Base-by-base conservation (phyloP, 2,113 vertebrate species). In the Polyodon spathula region DNA sequence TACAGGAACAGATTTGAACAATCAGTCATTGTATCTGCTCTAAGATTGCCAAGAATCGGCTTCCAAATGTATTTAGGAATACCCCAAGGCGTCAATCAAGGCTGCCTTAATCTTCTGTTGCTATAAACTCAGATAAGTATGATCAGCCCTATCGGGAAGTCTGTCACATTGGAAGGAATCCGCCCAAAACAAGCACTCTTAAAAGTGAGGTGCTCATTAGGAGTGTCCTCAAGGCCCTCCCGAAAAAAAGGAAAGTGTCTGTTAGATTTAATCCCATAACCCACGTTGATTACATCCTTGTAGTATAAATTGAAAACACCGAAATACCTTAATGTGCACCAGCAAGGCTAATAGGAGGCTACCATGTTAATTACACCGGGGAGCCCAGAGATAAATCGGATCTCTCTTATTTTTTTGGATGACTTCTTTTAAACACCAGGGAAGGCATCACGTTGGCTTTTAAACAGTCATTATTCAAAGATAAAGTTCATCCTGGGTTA, bases 41-140 rank as follows among this genome's bases (percentile, higher is more conserved):
- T 12, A 50, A 37, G 16, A 17, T 55, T 48, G 39, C 40, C 6
- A 16, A 5, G 15, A 44, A 15, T 52, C 17, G 17, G 51, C 27
- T 44, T 61, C 43, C n/a, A 16, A 11, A 55, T 56, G 53, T 37
- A 12, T n/a, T 55, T 4, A 56, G 62, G 37, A 63, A 54, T 59
- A 41, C 11, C 48, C 59, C 40, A 54, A 40, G n/a, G 16, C 53
- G 16, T 54, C 53, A 54, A 6, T 27, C 53, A 40, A n/a, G 16
- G 40, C 54, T 16, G 17, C 11, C 52, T 10, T 46, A 56, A 60
- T 61, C 44, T 51, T 14, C 37, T 56, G 11, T 50, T 65, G 46
- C 59, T 48, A 51, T 6, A 27, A 10, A 10, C 37, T 58, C 37
- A 9, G 15, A n/a, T 39, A 8, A 53, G 43, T 39, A 5, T 53